Conservation (phyloP, 2,113 vertebrate species). For the Syngnathus scovelli region DNA sequence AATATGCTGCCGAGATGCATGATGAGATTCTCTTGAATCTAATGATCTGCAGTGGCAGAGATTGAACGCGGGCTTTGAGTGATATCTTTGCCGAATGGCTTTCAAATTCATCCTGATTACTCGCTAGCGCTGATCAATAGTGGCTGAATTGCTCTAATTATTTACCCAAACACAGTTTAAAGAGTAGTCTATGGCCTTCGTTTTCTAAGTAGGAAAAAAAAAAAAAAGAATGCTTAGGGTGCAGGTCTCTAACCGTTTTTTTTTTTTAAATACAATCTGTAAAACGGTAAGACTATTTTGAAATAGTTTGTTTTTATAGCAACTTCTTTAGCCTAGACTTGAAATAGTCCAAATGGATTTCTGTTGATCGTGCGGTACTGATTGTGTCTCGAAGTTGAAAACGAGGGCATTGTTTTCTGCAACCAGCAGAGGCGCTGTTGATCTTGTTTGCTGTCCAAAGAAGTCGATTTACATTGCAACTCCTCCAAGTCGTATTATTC, state of each 20-base stretch:
- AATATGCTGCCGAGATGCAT: slow-evolving; percentile 82
- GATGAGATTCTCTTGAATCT: slow-evolving; percentile 89
- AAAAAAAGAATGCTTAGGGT: slow-evolving; percentile 19
- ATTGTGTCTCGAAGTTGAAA: background rate
- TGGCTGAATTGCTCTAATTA: slow-evolving; percentile 25
- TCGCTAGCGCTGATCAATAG: slow-evolving; percentile 23
- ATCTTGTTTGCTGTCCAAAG: background rate
- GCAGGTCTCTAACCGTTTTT: background rate
- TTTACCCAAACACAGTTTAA: slow-evolving; percentile 1
- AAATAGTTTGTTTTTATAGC: background rate
- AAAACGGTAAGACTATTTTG: background rate
- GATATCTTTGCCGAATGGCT: slow-evolving; percentile 58
- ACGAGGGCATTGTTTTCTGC: background rate
- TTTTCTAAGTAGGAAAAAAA: slow-evolving; percentile 6
- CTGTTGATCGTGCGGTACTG: no score
- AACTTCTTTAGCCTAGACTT: background rate
- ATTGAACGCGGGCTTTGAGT: slow-evolving; percentile 74
- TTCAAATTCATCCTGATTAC: slow-evolving; percentile 35
- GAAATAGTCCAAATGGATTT: no score
- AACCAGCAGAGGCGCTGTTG: background rate
- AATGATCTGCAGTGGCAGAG: slow-evolving; percentile 87
- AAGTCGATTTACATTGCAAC: background rate
- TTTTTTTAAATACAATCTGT: background rate
- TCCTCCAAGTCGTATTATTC: background rate
- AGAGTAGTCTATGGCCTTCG: slow-evolving; percentile 19